Evolutionary conservation across 2,113 vertebrate species (phyloP).

Genomic region (Etheostoma spectabile): DNA sequence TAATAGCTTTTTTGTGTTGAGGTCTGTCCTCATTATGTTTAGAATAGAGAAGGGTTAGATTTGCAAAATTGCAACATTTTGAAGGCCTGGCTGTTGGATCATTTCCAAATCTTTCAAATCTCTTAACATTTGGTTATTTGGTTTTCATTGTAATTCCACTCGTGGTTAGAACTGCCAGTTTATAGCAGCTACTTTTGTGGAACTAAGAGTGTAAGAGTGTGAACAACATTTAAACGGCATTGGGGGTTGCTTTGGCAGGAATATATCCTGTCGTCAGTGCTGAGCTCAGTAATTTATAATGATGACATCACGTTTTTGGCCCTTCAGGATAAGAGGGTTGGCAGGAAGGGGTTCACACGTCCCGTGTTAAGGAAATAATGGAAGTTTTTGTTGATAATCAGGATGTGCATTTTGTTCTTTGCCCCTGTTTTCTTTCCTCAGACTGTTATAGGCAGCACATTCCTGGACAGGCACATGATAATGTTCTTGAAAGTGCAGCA

Average conservation of each 20-base stretch:
- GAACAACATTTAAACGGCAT: not conserved
- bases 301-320: not conserved
- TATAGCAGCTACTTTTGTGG: not conserved
- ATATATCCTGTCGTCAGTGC: not conserved
- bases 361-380: slow-evolving; percentile 8
- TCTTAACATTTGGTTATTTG: not conserved
- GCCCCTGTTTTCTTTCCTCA: slow-evolving; percentile 33
- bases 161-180: not conserved
- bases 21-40: no score
- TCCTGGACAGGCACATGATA: slow-evolving; percentile 22
- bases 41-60: not conserved
- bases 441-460: slow-evolving; percentile 52
- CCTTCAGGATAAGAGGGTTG: not conserved
- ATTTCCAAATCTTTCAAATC: not conserved
- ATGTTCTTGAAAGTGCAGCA: slow-evolving; percentile 20
- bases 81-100: not conserved
- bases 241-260: not conserved
- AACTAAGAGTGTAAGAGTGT: not conserved
- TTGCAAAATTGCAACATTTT: not conserved
- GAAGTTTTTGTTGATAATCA: slow-evolving; percentile 26
- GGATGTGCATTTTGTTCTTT: slow-evolving; percentile 41
- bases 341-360: slow-evolving; percentile 20
- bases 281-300: slow-evolving; percentile 7
- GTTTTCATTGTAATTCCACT: not conserved
- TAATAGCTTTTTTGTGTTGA: no score